These are phyloP conservation scores for Atta cephalotes DNA, from an alignment of 1,140 invertebrate genomes.

Conservation along the genomic window DNA sequence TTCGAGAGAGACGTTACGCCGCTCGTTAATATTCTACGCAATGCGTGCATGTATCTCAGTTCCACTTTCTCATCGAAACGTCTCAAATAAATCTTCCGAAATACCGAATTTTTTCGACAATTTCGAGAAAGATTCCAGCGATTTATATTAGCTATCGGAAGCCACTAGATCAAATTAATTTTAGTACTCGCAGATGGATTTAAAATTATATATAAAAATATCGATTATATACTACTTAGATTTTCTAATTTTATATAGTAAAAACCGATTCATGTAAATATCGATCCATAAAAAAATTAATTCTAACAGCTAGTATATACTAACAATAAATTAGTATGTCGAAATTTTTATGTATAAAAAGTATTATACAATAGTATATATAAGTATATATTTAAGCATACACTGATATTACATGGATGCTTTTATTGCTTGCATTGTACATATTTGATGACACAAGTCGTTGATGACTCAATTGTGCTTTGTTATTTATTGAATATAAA, in stretches of 20 bases:
- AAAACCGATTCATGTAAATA: neutral
- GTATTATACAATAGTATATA: too few relatives aligned
- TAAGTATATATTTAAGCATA: too few relatives aligned
- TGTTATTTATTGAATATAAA: too few relatives aligned
- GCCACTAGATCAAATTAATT: neutral
- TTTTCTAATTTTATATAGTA: neutral
- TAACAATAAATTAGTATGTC: too few relatives aligned
- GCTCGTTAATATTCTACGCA: slow-evolving; percentile 46
- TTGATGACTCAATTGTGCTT: too few relatives aligned
- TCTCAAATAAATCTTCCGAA: neutral
- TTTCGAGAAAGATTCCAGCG: neutral
- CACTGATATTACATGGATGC: too few relatives aligned
- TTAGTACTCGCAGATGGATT: neutral
- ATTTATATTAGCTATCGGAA: neutral
- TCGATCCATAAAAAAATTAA: too few relatives aligned
- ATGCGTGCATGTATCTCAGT: slow-evolving; percentile 2
- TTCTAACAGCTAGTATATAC: too few relatives aligned
- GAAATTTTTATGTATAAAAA: too few relatives aligned
- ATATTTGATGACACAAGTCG: too few relatives aligned
- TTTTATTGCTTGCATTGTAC: too few relatives aligned
- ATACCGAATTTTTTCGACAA: neutral
- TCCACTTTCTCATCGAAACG: slow-evolving; percentile 34
- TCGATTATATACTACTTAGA: neutral
- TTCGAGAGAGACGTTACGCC: slow-evolving; percentile 8
- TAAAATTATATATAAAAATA: neutral